Conservation (phyloP, 2,888 invertebrate species). For the Agriopis marginaria region DNA sequence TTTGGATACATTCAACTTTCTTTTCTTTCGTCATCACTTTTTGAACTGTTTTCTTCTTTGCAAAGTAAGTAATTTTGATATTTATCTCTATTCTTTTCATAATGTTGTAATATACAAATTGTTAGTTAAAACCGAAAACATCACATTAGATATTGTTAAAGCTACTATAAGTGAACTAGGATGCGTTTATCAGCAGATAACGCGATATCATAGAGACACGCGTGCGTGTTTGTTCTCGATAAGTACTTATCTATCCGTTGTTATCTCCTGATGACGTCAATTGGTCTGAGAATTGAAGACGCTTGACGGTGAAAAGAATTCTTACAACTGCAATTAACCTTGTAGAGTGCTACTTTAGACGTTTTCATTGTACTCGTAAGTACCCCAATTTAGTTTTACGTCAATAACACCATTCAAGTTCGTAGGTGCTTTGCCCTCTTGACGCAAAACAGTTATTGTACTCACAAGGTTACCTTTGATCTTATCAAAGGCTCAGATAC, state of each 20-base stretch:
- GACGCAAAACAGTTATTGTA: constrained; percentile 19
- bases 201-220: constrained; percentile 63
- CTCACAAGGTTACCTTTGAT: constrained; percentile 17
- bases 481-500: constrained; percentile 16
- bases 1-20: constrained; percentile 40
- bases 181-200: constrained; percentile 61
- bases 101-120: not conserved
- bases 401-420: constrained; percentile 34
- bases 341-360: constrained; percentile 39
- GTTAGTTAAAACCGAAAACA: not conserved
- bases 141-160: constrained; percentile 30
- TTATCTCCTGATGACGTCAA: constrained; percentile 71
- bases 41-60: not conserved
- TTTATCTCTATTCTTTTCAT: not conserved
- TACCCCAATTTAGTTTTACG: constrained; percentile 37
- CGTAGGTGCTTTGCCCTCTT: constrained; percentile 27
- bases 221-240: constrained; percentile 66
- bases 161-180: constrained; percentile 47
- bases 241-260: constrained; percentile 53
- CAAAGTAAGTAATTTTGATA: not conserved
- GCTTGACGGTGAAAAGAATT: constrained; percentile 50
- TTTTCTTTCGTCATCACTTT: constrained; percentile 1
- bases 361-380: constrained; percentile 35
- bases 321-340: constrained; percentile 49
- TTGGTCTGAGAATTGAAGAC: constrained; percentile 60